Conservation (phyloP, 1,140 invertebrate species). For the Lepidurus couesii region DNA sequence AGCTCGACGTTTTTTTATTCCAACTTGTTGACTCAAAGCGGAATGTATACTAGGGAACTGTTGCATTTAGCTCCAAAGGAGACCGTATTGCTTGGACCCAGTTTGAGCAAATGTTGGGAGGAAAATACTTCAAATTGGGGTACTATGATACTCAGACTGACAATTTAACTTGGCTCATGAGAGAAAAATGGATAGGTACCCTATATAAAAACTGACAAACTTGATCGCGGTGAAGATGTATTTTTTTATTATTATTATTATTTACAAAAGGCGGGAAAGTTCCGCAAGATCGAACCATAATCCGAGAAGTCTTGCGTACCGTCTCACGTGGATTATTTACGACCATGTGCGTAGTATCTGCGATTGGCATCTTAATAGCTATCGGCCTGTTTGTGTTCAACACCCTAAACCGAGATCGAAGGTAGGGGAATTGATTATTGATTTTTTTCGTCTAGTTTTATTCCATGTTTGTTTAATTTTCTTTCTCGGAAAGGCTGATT, state of each 20-base stretch:
- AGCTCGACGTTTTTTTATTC: conserved; percentile 24
- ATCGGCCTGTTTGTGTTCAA: conserved; percentile 82
- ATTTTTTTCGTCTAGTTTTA: background rate
- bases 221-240: background rate
- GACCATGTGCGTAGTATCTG: conserved; percentile 81
- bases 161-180: conserved; percentile 87
- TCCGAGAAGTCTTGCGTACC: conserved; percentile 65
- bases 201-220: no score
- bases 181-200: conserved; percentile 40
- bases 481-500: conserved; percentile 69
- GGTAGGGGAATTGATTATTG: conserved; percentile 53
- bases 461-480: background rate
- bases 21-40: background rate
- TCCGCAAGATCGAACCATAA: conserved; percentile 86
- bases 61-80: conserved; percentile 93
- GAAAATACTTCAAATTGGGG: conserved; percentile 89
- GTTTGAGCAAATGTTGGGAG: conserved; percentile 94
- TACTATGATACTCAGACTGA: conserved; percentile 93
- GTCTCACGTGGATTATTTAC: conserved; percentile 83
- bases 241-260: background rate
- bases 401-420: conserved; percentile 76
- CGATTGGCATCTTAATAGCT: conserved; percentile 76
- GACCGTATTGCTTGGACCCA: conserved; percentile 98
- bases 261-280: conserved; percentile 60
- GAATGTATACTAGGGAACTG: conserved; percentile 63